A percentile compares a stretch with the other conserved stretches of the same genome.
Conservation (phyloP, 2,113 vertebrate species). For the Papio anubis region DNA sequence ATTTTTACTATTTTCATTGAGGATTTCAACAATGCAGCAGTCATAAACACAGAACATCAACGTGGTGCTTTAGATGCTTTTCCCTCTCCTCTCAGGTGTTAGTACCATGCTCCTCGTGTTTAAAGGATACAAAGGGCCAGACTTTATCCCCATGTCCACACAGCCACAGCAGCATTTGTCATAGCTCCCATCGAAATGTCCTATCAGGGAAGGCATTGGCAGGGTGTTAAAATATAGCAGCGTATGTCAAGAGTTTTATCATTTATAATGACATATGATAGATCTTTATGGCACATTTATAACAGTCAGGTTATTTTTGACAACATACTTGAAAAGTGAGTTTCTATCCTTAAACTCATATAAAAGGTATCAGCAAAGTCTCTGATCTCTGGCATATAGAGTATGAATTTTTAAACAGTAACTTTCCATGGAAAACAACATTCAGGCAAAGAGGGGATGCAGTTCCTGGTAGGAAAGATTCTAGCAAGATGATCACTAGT, state of each 20-base stretch:
- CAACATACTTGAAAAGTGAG: constrained; percentile 47
- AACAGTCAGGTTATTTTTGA: constrained; percentile 22
- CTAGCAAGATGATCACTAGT: not conserved
- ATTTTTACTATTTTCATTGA: constrained; percentile 45
- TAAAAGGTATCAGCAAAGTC: not conserved
- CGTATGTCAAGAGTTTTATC: constrained; percentile 2
- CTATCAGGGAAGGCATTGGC: not conserved
- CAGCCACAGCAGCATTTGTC: not conserved
- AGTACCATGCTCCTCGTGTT: rapidly evolving
- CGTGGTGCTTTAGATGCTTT: constrained; percentile 22
- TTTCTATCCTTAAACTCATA: not conserved
- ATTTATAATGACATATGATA: not conserved
- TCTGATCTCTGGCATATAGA: not conserved
- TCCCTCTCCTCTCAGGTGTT: rapidly evolving
- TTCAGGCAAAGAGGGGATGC: not conserved
- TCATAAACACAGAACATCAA: constrained; percentile 57
- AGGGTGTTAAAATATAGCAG: not conserved
- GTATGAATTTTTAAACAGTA: not conserved
- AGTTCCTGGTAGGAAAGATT: not conserved
- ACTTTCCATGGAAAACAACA: not conserved
- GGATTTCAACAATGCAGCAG: constrained; percentile 53
- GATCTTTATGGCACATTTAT: not conserved
- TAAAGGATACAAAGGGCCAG: no score
- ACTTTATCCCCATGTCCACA: not conserved
- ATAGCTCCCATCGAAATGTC: not conserved